Base-by-base conservation (phyloP, 2,113 vertebrate genomes). In the Hirundichthys speculiger region DNA sequence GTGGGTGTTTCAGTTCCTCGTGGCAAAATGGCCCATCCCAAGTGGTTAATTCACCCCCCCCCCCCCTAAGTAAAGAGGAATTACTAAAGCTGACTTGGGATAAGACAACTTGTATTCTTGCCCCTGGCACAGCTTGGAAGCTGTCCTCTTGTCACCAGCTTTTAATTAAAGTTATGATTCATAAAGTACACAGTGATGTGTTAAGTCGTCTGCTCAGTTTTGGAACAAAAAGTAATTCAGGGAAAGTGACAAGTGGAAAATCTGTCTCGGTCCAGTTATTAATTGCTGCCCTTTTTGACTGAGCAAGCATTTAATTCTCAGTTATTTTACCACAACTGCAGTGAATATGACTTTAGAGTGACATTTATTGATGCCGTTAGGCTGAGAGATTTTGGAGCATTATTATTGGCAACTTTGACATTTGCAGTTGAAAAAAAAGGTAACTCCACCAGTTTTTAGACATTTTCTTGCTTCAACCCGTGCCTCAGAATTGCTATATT, bases 1-100 rank as follows among this genome's bases (percentile, higher is more conserved):
- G 76, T 79, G 69, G 72, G 85, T 74, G 77, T 85, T 88, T 68
- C 51, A 64, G 67, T 73, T 77, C 75, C 72, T 83, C n/a, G 1
- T 73, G 27, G 68, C 61, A 59, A 77, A 86, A 77, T 48, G 49
- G 54, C 50, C 64, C 56, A 62, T 69, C 48, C 45, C 64, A 82
- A 55, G 30, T 16, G 45, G 56, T 80, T 56, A 52, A 57, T 61
- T 57, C 14, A 55, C 77, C 16, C 41, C 51, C 43, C 50, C 27
- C 30, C 49, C 60, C 51, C 52, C 55, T 63, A 34, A 54, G 52
- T 53, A 27, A 78, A 74, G 48, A 34, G 16, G 45, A 73, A n/a
- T 56, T 62, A 51, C 60, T 41, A 30, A 79, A 59, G 53, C 52
- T 63, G 65, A 73, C 64, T 68, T 68, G 64, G 75, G 63, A 65